A percentile compares a stretch with the other conserved stretches of the same genome.
Evolutionary conservation across 2,113 vertebrate genomes (phyloP).

Genomic region (Vanacampus margaritifer): DNA sequence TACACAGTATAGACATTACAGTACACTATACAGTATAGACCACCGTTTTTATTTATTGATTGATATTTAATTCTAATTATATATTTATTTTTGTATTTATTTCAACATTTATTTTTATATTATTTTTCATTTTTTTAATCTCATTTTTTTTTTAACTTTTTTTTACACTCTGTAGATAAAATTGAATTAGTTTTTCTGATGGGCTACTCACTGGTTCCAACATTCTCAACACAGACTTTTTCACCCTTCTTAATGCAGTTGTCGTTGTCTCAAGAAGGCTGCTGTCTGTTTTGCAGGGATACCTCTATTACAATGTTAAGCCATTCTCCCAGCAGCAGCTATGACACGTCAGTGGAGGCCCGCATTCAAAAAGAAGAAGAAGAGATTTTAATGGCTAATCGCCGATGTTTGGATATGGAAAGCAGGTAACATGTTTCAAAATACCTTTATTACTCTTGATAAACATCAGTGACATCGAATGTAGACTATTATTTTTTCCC

Average conservation of each 20-base stretch:
- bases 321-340: conserved; percentile 91
- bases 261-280: too few species aligned
- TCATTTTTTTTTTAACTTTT: too few species aligned
- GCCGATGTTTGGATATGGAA: conserved; percentile 96
- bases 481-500: background rate
- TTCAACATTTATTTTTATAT: too few species aligned
- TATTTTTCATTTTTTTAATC: too few species aligned
- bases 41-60: too few species aligned
- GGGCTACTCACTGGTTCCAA: background rate
- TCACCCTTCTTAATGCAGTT: background rate
- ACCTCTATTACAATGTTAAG: conserved; percentile 80
- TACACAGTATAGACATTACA: too few species aligned
- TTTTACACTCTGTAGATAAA: too few species aligned
- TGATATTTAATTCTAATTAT: too few species aligned
- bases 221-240: background rate
- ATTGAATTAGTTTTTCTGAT: background rate
- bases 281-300: conserved; percentile 73
- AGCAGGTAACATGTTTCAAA: conserved; percentile 77
- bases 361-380: conserved; percentile 98
- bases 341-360: conserved; percentile 91
- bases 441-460: background rate
- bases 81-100: too few species aligned
- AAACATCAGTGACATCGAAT: background rate
- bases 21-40: too few species aligned
- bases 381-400: conserved; percentile 95